Conservation (phyloP, 1,140 invertebrate species). For the Drosophila sp. region DNA sequence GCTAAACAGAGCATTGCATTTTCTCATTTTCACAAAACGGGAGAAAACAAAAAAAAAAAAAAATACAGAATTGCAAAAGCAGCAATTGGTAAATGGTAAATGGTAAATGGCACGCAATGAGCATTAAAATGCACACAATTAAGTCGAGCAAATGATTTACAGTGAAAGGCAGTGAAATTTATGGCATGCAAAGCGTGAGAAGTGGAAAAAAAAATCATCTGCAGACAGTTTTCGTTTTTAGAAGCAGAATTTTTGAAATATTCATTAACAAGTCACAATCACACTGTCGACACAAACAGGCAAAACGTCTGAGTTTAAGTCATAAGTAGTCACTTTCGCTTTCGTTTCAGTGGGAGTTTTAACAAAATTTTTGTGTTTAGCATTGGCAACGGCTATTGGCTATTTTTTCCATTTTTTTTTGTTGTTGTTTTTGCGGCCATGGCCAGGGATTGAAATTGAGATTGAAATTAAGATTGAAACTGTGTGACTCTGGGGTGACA, state of each 20-base stretch:
- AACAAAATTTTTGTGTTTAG: constrained; percentile 1
- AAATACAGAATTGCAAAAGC: constrained; percentile 60
- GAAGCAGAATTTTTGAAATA: background rate
- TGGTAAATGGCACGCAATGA: constrained; percentile 68
- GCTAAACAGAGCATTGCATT: constrained; percentile 68
- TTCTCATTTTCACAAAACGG: constrained; percentile 41
- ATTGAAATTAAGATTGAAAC: background rate
- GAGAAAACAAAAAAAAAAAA: constrained; percentile 58
- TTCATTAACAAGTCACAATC: background rate
- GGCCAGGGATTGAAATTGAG: background rate
- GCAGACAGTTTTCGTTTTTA: background rate
- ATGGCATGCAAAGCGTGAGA: constrained; percentile 75
- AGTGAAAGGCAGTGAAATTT: constrained; percentile 79
- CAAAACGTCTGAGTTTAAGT: no score
- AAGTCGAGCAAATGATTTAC: constrained; percentile 72
- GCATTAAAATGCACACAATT: constrained; percentile 75
- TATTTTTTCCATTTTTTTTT: background rate
- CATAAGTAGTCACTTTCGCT: constrained; percentile 46
- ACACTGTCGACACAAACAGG: no score
- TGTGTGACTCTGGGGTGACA: constrained; percentile 16
- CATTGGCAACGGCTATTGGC: background rate
- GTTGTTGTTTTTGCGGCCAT: background rate
- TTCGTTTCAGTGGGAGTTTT: constrained; percentile 32
- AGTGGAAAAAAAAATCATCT: constrained; percentile 22
- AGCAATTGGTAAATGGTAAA: constrained; percentile 35